Conservation (phyloP, 2,113 vertebrate genomes). For the Ctenomys sociabilis region DNA sequence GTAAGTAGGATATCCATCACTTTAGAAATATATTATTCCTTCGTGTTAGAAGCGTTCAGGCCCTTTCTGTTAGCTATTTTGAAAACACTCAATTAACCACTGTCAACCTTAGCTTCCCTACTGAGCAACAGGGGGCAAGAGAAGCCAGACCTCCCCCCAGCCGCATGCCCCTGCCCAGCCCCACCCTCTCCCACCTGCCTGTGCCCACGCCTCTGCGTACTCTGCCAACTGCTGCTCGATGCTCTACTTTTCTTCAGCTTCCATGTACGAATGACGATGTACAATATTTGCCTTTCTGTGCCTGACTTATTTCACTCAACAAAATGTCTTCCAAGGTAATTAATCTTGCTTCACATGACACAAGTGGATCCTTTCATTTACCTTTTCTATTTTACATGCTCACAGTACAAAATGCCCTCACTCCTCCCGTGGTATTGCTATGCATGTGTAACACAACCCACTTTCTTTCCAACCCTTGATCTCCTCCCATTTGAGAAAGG, state of each 20-base stretch:
- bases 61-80: background rate
- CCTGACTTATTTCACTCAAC: background rate
- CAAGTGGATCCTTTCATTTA: background rate
- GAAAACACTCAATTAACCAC: background rate
- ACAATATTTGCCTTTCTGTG: background rate
- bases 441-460: background rate
- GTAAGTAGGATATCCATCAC: background rate
- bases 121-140: background rate
- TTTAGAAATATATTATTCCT: background rate
- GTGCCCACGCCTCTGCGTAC: background rate
- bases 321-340: background rate
- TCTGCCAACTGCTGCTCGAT: background rate
- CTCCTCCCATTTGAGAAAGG: background rate
- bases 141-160: background rate
- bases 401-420: background rate
- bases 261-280: background rate
- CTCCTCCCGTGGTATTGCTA: background rate
- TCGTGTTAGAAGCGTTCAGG: background rate
- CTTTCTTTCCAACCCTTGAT: background rate
- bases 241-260: background rate
- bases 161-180: background rate
- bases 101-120: background rate
- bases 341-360: background rate
- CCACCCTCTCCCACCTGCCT: background rate
- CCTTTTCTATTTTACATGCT: background rate